phyloP scores from a whole-genome alignment of 2,797 vertebrate species.

The Muscicapa comitata region DNA sequence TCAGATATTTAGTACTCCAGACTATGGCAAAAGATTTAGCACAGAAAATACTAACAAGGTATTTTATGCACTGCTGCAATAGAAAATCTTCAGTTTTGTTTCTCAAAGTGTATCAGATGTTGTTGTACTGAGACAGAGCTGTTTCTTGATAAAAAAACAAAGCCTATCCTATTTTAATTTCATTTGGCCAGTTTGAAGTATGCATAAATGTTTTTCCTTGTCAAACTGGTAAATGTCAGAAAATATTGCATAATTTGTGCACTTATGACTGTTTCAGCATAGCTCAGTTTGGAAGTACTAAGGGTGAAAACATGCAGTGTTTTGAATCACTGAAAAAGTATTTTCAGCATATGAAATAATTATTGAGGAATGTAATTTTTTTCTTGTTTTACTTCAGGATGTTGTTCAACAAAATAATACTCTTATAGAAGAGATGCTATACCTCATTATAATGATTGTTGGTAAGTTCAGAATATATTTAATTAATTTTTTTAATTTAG shows the following conservation, averaged over 20 bases:
- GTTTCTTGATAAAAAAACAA: not conserved
- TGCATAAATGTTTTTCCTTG: not conserved
- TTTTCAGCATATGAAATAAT: not conserved
- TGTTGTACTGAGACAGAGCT: not conserved
- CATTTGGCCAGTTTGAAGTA: not conserved
- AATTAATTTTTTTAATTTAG: not conserved
- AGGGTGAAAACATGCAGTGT: not conserved
- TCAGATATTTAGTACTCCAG: constrained; percentile 90
- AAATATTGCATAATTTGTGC: not conserved
- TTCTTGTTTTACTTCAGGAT: constrained; percentile 77
- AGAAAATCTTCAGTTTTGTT: not conserved
- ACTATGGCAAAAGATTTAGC: constrained; percentile 89
- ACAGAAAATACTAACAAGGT: constrained; percentile 92
- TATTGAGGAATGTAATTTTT: not conserved
- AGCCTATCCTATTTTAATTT: not conserved
- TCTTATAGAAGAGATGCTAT: constrained; percentile 95
- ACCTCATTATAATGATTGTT: constrained; percentile 94
- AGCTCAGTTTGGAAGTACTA: not conserved
- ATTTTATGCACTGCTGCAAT: not conserved
- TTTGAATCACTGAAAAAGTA: not conserved
- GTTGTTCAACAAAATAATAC: constrained; percentile 95
- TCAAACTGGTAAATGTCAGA: not conserved
- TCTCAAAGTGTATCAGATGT: not conserved
- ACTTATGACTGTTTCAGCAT: not conserved
- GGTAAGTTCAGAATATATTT: constrained; percentile 77